Evolutionary conservation across 2,113 vertebrate species (phyloP), one percentile per base, ranked within the genome.

Genomic region (Spea bombifrons): DNA sequence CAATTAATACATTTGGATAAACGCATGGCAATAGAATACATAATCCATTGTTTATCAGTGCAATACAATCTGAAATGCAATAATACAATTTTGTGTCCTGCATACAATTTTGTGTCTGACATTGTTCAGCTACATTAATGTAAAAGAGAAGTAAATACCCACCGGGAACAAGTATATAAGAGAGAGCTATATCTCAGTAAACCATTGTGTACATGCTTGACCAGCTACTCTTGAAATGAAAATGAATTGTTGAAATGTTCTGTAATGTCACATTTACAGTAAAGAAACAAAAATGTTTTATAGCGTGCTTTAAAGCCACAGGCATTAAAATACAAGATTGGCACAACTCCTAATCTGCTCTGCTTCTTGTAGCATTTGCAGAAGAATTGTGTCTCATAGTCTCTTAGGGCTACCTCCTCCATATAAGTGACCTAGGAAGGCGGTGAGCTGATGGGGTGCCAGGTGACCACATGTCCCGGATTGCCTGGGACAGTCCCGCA

Each of bases 121-220:
- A 30, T 61, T 80, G 78, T 80, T 80, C 52, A 16, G 9, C 53
- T 45, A 8, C 65, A 74, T 74, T 80, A 59, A 74, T 74, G 71
- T 50, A 68, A 80, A 61, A 73, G 9, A 9, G 46, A 12, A 44
- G 46, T 68, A 65, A 68, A 66, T 16, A 17, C 15, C 3, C 9
- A 74, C 47, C 44, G 49, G 59, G 61, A 59, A 61, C 30, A 68
- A n/a, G 50, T 47, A 30, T 61, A 13, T 13, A 59, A 13, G 30
- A 30, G 30, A 30, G 30, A 30, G 30, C 30, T 30, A 30, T 30
- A 30, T 30, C 55, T 71, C 9, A 78, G 64, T 16, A 17, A 50
- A 66, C 59, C 30, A 78, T 78, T 65, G 45, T 17, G 66, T 72
- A 46, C 46, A 53, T 43, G 30, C 30, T 72, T 78, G 49, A 66